These are phyloP conservation scores for Glossosoma conforme DNA, from an alignment of 1,140 invertebrate genomes.

Conservation along the genomic window DNA sequence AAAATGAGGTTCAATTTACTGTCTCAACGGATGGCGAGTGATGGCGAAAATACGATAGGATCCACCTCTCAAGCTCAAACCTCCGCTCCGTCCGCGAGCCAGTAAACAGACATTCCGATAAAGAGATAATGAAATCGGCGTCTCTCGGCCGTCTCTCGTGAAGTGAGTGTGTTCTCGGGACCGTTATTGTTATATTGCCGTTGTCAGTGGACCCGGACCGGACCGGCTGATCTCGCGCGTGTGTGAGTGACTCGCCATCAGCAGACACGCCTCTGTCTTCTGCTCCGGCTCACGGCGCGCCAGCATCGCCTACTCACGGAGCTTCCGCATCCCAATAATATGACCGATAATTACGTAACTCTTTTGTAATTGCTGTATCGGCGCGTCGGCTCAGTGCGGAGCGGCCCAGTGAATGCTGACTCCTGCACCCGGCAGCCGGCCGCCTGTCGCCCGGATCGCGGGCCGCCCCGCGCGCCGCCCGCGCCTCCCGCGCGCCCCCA, in stretches of 20 bases:
- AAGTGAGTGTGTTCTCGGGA: conserved; percentile 14
- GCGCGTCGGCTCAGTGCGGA: conserved; percentile 18
- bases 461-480: not conserved
- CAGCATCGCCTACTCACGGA: no score
- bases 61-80: conserved; percentile 23
- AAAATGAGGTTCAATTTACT: conserved; percentile 24
- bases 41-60: conserved; percentile 26
- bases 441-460: no score
- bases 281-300: no score
- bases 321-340: no score
- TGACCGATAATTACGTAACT: conserved; percentile 26
- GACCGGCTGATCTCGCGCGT: conserved; percentile 25
- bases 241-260: conserved; percentile 20
- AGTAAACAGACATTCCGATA: conserved; percentile 10
- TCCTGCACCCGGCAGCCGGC: no score
- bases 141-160: conserved; percentile 13
- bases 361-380: conserved; percentile 23
- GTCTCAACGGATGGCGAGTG: conserved; percentile 26
- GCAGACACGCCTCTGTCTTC: conserved; percentile 21
- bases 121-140: conserved; percentile 13
- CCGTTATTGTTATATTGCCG: conserved; percentile 22
- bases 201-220: conserved; percentile 25
- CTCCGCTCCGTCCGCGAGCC: conserved; percentile 15
- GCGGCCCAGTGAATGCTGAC: conserved; percentile 13
- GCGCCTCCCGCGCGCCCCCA: not conserved